phyloP scores from a whole-genome alignment of 23 tunicate species.

The Oikopleura albicans region DNA sequence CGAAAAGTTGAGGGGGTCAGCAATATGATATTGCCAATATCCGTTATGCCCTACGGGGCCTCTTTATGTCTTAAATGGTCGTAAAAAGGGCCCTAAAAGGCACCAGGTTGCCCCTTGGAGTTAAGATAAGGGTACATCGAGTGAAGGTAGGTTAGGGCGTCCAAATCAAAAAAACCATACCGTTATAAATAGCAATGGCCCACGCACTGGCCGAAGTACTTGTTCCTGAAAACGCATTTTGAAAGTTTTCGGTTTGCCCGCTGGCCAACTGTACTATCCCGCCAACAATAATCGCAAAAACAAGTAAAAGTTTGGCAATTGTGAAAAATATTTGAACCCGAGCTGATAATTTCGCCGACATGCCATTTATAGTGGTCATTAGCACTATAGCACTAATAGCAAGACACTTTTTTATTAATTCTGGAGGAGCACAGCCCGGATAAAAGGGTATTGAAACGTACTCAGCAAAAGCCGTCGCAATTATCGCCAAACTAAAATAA shows the following conservation, averaged over 20 bases:
- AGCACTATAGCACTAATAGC: constrained; percentile 36
- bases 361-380: constrained; percentile 66
- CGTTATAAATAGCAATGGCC: constrained; percentile 66
- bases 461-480: constrained; percentile 61
- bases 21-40: no score
- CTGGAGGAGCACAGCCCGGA: constrained; percentile 63
- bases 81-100: no score
- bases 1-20: no score
- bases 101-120: no score
- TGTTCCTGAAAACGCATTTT: constrained; percentile 54
- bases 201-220: constrained; percentile 37
- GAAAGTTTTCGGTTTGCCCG: constrained; percentile 45
- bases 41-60: no score
- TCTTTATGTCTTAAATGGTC: no score
- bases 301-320: constrained; percentile 44
- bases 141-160: no score
- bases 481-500: constrained; percentile 58
- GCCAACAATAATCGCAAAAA: constrained; percentile 66
- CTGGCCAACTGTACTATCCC: constrained; percentile 61
- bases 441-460: constrained; percentile 82
- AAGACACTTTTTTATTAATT: constrained; percentile 42
- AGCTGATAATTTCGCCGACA: constrained; percentile 64
- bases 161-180: no score
- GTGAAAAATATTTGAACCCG: constrained; percentile 71
- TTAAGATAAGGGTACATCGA: no score